A percentile compares a stretch with the other conserved stretches of the same genome.
phyloP scores from a whole-genome alignment of 2,797 vertebrate species.

The Molossus alvarezi region DNA sequence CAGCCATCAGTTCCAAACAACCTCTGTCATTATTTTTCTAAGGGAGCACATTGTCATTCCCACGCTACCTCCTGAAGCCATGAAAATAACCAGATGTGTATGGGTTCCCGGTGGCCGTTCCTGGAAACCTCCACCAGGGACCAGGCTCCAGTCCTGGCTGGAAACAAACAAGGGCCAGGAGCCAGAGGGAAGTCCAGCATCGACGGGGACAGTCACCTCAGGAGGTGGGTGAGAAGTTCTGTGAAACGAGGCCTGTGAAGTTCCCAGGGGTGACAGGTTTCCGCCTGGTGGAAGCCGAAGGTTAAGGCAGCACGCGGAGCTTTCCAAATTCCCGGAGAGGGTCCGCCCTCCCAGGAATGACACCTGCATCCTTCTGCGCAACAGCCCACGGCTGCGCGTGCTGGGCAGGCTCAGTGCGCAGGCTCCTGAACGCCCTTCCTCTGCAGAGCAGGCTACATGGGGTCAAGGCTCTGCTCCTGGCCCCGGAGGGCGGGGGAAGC shows the following conservation, averaged over 20 bases:
- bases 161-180: conserved; percentile 71
- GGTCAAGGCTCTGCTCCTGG: not conserved
- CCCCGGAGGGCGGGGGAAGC: not conserved
- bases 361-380: conserved; percentile 62
- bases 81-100: conserved; percentile 72
- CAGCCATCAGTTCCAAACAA: conserved; percentile 61
- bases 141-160: not conserved
- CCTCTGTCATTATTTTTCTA: conserved; percentile 53
- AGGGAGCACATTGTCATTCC: conserved; percentile 65
- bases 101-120: not conserved
- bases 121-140: conserved; percentile 64
- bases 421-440: not conserved
- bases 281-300: conserved; percentile 53
- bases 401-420: not conserved
- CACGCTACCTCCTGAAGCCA: conserved; percentile 2
- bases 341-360: conserved; percentile 64
- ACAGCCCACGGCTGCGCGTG: not conserved
- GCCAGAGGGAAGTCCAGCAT: conserved; percentile 75
- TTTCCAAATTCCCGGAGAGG: conserved; percentile 65
- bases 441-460: not conserved
- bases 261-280: conserved; percentile 72
- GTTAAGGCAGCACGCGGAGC: not conserved
- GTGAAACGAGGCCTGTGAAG: conserved; percentile 3
- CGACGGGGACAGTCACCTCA: not conserved
- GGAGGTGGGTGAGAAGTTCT: conserved; percentile 14